Conservation (phyloP, 2,113 vertebrate genomes). For the Toxotes chatareus region DNA sequence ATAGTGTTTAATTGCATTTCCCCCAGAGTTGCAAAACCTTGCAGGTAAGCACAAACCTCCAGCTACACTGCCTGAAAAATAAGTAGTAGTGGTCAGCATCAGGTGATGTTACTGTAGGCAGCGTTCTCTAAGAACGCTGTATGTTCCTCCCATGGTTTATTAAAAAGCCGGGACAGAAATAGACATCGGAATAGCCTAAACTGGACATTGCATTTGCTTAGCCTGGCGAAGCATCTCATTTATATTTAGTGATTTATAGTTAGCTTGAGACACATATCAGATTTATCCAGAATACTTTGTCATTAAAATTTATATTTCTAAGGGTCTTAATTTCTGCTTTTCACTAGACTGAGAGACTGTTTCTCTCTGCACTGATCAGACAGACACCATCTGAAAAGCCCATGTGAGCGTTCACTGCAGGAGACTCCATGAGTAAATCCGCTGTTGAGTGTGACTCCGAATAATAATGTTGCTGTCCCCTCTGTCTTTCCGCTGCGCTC, state of each 20-base stretch:
- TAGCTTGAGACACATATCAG: conserved; percentile 31
- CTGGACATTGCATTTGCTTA: conserved; percentile 19
- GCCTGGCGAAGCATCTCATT: conserved; percentile 24
- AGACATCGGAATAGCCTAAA: conserved; percentile 34
- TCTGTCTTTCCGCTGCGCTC: conserved; percentile 16
- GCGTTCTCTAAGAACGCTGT: conserved; percentile 19
- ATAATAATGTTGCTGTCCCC: conserved; percentile 23
- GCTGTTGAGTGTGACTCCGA: conserved; percentile 16
- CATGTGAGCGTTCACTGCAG: conserved; percentile 13
- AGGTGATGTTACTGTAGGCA: conserved; percentile 25
- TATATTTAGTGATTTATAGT: conserved; percentile 61
- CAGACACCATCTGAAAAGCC: conserved; percentile 12
- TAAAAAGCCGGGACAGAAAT: conserved; percentile 64
- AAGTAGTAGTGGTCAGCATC: conserved; percentile 46
- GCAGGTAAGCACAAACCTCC: conserved; percentile 10
- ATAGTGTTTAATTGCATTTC: conserved; percentile 13
- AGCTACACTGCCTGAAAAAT: conserved; percentile 13
- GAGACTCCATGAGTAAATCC: conserved; percentile 15
- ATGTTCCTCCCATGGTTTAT: conserved; percentile 57
- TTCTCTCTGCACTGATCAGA: conserved; percentile 19
- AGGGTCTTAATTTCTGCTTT: not conserved
- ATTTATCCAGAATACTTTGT: not conserved
- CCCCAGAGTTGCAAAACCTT: not conserved
- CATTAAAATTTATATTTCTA: not conserved
- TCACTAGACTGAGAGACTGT: conserved; percentile 4